These are phyloP conservation scores for Megaustenia siamemsis DNA, from an alignment of 2,888 invertebrate genomes.

Conservation along the genomic window DNA sequence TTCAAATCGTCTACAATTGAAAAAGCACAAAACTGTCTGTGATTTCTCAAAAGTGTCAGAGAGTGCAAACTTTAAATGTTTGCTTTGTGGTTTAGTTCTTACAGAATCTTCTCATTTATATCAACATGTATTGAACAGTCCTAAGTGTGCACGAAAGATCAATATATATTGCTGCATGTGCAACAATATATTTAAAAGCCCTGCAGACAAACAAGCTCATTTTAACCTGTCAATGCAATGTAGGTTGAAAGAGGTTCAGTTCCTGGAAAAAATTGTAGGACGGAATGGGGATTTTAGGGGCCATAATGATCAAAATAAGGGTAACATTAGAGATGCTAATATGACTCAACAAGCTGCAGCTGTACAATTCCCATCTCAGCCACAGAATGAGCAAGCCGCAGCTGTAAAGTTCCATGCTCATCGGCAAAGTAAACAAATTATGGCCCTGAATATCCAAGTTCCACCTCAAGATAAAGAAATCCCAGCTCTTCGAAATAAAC, in stretches of 20 bases:
- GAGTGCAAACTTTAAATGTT: background rate
- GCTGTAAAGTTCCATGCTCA: too few species aligned
- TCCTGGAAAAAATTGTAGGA: background rate
- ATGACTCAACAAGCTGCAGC: too few species aligned
- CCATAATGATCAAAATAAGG: background rate
- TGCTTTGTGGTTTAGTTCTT: background rate
- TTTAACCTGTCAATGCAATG: background rate
- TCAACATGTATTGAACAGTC: constrained; percentile 5
- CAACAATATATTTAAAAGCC: background rate
- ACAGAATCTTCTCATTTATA: background rate
- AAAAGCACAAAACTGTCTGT: background rate
- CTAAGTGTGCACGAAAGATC: background rate
- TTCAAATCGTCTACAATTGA: background rate
- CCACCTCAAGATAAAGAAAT: too few species aligned
- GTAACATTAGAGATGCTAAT: background rate
- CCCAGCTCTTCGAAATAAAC: too few species aligned
- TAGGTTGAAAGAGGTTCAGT: background rate
- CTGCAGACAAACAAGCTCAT: background rate
- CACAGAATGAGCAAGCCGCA: too few species aligned
- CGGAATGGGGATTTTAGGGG: background rate
- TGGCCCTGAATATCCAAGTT: too few species aligned
- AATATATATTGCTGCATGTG: background rate
- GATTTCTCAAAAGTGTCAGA: background rate
- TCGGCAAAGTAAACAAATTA: too few species aligned
- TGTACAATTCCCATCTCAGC: too few species aligned